A percentile compares a stretch with the other conserved stretches of the same genome.
Evolutionary conservation across 2,797 vertebrate genomes (phyloP).

Genomic region (Cossypha niveicapilla): DNA sequence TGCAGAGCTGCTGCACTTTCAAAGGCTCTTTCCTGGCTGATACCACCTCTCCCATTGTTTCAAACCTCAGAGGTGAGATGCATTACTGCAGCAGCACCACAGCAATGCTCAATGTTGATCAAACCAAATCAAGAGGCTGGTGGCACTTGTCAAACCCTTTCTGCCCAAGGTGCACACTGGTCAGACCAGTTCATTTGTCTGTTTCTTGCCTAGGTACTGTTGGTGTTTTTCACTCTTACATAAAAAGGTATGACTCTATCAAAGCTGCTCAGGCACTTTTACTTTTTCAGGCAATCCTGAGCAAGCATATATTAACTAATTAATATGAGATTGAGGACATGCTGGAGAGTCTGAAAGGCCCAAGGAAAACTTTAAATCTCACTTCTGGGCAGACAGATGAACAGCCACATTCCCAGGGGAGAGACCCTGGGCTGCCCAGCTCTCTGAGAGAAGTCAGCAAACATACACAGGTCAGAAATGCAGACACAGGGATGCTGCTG

Average conservation of each 20-base stretch:
- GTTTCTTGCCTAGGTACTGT: neutral
- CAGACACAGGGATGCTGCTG: neutral
- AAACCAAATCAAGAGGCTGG: neutral
- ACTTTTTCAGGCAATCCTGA: neutral
- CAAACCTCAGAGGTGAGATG: neutral
- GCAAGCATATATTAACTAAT: neutral
- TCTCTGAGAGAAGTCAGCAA: neutral
- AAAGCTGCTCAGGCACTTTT: neutral
- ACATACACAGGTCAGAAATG: neutral
- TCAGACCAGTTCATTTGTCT: neutral
- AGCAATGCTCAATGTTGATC: accelerated
- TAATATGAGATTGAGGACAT: neutral
- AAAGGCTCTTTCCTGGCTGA: neutral
- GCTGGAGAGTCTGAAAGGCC: neutral
- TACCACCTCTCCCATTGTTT: neutral
- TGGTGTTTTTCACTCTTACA: neutral
- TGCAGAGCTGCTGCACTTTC: neutral
- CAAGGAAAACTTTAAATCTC: neutral
- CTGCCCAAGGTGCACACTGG: neutral
- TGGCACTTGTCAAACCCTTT: neutral
- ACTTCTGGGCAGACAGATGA: neutral
- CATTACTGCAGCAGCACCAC: neutral
- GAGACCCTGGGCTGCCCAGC: neutral
- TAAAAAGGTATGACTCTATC: neutral
- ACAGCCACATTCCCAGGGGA: neutral